These are phyloP conservation scores for Lucifuga dentata DNA, from an alignment of 2,113 vertebrate species.

Conservation along the genomic window DNA sequence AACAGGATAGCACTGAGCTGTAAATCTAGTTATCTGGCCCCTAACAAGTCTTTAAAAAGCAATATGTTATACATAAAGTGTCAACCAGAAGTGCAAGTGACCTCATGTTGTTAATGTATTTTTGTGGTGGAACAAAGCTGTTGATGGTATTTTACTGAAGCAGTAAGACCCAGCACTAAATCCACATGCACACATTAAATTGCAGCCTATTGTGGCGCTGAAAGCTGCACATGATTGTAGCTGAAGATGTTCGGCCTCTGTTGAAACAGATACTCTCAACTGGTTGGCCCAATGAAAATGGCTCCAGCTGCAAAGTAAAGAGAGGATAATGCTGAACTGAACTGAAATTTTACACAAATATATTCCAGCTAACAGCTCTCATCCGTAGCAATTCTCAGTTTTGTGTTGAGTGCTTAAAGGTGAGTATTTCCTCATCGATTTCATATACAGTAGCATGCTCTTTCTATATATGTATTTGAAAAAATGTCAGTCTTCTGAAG, in stretches of 20 bases:
- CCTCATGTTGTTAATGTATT: slow-evolving; percentile 68
- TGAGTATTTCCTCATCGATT: slow-evolving; percentile 31
- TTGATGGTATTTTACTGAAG: slow-evolving; percentile 78
- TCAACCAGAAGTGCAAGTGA: slow-evolving; percentile 51
- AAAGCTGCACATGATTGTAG: slow-evolving; percentile 66
- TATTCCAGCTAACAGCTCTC: slow-evolving; percentile 45
- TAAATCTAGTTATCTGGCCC: slow-evolving; percentile 70
- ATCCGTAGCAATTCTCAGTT: slow-evolving; percentile 15
- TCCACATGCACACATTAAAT: slow-evolving; percentile 75
- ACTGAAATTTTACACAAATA: slow-evolving; percentile 39
- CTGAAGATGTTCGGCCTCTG: slow-evolving; percentile 63
- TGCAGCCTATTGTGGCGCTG: slow-evolving; percentile 62
- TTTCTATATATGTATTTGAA: slow-evolving; percentile 12
- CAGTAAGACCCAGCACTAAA: slow-evolving; percentile 63
- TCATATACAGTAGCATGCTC: slow-evolving; percentile 9
- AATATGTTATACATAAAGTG: slow-evolving; percentile 38
- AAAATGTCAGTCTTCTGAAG: slow-evolving; percentile 31
- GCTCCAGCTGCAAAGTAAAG: slow-evolving; percentile 57
- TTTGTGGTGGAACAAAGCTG: slow-evolving; percentile 76
- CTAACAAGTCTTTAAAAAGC: slow-evolving; percentile 61
- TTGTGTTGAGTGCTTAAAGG: slow-evolving; percentile 26
- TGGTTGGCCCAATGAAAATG: slow-evolving; percentile 50
- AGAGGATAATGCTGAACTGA: slow-evolving; percentile 58
- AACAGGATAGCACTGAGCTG: not conserved
- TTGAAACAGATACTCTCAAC: slow-evolving; percentile 62